A percentile compares a stretch with the other conserved stretches of the same genome.
These are phyloP conservation scores for Botia kubotai DNA, from an alignment of 2,797 vertebrate species.

Conservation along the genomic window DNA sequence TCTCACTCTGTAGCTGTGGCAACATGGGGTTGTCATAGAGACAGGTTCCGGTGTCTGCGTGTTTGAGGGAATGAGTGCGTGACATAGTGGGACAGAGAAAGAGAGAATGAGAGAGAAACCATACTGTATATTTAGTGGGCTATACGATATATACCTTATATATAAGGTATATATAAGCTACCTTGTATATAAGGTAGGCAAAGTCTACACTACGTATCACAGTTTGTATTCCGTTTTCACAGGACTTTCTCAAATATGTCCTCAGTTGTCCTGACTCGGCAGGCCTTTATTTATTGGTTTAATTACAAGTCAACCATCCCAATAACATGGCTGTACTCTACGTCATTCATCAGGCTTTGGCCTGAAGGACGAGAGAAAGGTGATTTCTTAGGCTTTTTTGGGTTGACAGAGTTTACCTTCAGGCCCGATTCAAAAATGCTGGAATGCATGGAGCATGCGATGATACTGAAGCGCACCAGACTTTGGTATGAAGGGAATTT, in stretches of 20 bases:
- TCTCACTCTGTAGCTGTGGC: slow-evolving; percentile 64
- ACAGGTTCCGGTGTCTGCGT: slow-evolving; percentile 75
- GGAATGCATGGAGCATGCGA: slow-evolving; percentile 51
- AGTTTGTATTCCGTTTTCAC: background rate
- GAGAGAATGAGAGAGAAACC: background rate
- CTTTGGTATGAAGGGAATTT: slow-evolving; percentile 68
- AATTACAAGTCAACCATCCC: background rate
- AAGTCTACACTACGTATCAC: background rate
- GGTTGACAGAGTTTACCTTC: slow-evolving; percentile 14
- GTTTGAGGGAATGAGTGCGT: slow-evolving; percentile 49
- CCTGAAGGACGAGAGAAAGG: background rate
- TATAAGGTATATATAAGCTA: too few relatives aligned
- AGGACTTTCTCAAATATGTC: background rate
- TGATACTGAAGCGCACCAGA: slow-evolving; percentile 21
- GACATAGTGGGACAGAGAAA: slow-evolving; percentile 25
- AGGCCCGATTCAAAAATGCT: slow-evolving; percentile 7
- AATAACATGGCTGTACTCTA: background rate
- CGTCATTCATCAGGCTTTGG: slow-evolving; percentile 26
- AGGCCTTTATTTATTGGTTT: background rate
- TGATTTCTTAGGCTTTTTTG: slow-evolving; percentile 17
- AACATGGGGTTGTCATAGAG: slow-evolving; percentile 74
- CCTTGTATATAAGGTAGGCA: background rate
- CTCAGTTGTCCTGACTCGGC: background rate
- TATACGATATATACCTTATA: too few relatives aligned
- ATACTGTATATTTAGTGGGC: background rate